Evolutionary conservation across 2,113 vertebrate genomes (phyloP).

Genomic region (Melanocharis versteri): DNA sequence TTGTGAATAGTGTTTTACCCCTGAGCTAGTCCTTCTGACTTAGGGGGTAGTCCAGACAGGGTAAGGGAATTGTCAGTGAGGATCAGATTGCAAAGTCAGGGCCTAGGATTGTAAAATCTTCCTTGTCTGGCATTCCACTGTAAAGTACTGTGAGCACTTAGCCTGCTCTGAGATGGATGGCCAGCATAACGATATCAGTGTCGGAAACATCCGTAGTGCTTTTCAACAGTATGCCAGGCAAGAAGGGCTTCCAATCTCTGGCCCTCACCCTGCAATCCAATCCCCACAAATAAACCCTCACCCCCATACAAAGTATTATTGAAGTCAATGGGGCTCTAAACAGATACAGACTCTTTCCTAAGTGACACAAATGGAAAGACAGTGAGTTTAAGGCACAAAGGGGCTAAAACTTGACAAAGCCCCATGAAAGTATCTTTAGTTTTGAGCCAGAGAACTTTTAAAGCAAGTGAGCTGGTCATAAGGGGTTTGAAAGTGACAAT

Average conservation of each 20-base stretch:
- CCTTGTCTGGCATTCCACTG: background rate
- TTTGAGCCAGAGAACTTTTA: background rate
- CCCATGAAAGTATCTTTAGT: background rate
- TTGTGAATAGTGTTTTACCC: background rate
- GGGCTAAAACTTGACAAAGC: background rate
- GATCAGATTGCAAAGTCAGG: background rate
- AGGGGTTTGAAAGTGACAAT: background rate
- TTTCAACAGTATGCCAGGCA: slow-evolving; percentile 6
- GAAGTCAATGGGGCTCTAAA: background rate
- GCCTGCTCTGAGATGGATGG: background rate
- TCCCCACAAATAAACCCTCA: background rate
- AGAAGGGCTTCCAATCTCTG: background rate
- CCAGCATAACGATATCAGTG: background rate
- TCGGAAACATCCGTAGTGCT: background rate
- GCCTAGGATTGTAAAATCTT: background rate
- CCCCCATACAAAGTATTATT: background rate
- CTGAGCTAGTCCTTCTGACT: background rate
- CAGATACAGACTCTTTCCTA: background rate
- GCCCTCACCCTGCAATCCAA: background rate
- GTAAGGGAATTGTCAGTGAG: background rate
- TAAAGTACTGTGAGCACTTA: background rate
- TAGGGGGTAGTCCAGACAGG: background rate
- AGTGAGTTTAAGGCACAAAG: background rate
- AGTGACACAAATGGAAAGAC: background rate
- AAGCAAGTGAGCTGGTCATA: background rate